Evolutionary conservation across 2,797 vertebrate species (phyloP).

Genomic region (Halcyon leucocephala): DNA sequence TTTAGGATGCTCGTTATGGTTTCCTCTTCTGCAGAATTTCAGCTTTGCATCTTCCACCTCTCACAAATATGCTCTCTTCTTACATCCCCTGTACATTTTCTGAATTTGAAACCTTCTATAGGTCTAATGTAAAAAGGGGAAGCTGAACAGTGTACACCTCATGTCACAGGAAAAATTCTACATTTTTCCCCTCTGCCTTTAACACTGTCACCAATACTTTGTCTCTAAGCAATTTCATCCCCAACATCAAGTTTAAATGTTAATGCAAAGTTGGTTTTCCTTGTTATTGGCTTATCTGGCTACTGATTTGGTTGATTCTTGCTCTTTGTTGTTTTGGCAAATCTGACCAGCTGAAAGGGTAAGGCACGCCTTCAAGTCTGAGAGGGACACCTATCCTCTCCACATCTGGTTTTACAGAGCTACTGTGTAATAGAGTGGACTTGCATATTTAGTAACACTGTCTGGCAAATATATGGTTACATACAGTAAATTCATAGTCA

Average conservation of each 20-base stretch:
- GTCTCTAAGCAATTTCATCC: neutral
- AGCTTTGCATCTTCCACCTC: neutral
- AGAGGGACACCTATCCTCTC: neutral
- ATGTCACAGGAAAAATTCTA: neutral
- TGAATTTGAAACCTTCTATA: neutral
- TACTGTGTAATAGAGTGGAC: neutral
- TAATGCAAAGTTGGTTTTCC: neutral
- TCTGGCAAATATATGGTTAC: neutral
- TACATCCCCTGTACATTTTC: neutral
- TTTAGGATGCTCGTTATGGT: neutral
- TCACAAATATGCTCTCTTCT: neutral
- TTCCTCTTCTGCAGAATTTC: neutral
- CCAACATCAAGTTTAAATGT: neutral
- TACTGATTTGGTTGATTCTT: neutral
- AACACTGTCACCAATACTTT: neutral
- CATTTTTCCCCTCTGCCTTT: neutral
- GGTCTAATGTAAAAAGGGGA: neutral
- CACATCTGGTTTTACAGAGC: neutral
- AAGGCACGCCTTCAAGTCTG: neutral
- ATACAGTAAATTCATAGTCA: neutral
- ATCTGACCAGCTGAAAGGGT: neutral
- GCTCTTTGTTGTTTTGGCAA: neutral
- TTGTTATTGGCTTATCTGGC: neutral
- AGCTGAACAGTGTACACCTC: neutral
- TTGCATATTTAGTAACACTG: constrained; percentile 7